Evolutionary conservation across 2,113 vertebrate genomes (phyloP), one percentile per base, ranked within the genome.

Genomic region (Ctenodactylus gundi): DNA sequence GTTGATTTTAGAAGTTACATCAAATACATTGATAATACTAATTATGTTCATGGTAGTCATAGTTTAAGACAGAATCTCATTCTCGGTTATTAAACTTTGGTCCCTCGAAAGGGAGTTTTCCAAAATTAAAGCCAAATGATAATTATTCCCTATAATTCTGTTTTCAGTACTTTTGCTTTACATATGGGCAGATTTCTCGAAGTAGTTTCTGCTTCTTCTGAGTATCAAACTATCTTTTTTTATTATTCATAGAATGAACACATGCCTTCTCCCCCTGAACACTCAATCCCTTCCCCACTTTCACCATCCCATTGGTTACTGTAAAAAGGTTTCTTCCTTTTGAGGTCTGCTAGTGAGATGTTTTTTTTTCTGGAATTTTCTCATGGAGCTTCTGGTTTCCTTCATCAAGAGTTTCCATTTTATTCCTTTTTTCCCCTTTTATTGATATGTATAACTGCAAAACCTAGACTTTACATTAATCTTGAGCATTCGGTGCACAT

Each of bases 281-380:
- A 41, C 55, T 13, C 1, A 44, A 4, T 4, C 36, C 49, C 5
- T 46, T 14, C 13, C 5, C 11, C 3, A 15, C 46, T 18, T 58
- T 25, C 29, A 1, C 13, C 0, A 4, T n/a, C 53, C 36, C 53
- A 21, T 21, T 4, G 34, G 57, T 1, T 49, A 18, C 27, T 68
- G n/a, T 23, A 34, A 55, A 36, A 46, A 3, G n/a, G 29, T 12
- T 39, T 49, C 31, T 70, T 25, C 51, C 4, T n/a, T 44, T 68
- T 31, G 46, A 89, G 21, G 21, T 53, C 25, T 11, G 44, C n/a
- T 14, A 25, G 18, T 49, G 34, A 39, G 11, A 4, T 51, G 25
- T 34, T 76, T 57, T 91, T 34, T 76, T 57, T 91, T 73, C 85
- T 62, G 46, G 29, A 85, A 91, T 49, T 49, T 62, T 53, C 81